phyloP scores from a whole-genome alignment of 2,113 vertebrate species.

The Nanorana parkeri region DNA sequence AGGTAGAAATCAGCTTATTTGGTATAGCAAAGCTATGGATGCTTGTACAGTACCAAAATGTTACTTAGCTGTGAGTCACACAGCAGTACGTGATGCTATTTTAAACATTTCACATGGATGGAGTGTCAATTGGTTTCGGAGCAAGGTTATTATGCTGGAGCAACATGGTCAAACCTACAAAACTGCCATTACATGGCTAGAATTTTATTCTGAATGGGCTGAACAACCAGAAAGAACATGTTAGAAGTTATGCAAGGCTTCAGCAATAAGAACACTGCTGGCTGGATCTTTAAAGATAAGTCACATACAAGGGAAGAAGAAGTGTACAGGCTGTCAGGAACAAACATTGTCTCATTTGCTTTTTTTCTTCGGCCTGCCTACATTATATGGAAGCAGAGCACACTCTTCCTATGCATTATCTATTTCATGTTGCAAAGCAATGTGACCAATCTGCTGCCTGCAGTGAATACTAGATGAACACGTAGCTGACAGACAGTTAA shows the following conservation, averaged over 20 bases:
- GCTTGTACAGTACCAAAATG: neutral
- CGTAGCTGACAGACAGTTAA: constrained; percentile 18
- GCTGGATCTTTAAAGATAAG: neutral
- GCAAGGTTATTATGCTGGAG: constrained; percentile 19
- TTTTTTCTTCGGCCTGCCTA: neutral
- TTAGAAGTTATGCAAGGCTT: neutral
- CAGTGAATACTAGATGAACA: constrained; percentile 17
- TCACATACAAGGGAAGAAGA: neutral
- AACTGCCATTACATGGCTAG: constrained; percentile 35
- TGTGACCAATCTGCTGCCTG: constrained; percentile 8
- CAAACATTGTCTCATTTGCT: neutral
- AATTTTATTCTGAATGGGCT: constrained; percentile 3
- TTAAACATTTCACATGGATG: constrained; percentile 5
- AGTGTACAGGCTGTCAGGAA: neutral
- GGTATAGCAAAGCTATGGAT: neutral
- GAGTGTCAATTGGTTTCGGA: constrained; percentile 16
- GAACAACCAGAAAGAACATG: neutral
- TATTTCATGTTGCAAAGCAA: neutral
- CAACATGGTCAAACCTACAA: constrained; percentile 21
- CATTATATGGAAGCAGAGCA: neutral
- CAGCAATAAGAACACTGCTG: neutral
- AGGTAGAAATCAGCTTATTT: constrained; percentile 1
- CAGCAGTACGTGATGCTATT: neutral
- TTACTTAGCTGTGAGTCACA: constrained; percentile 4
- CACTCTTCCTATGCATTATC: constrained; percentile 15